Conservation (phyloP, 1,140 invertebrate genomes). For the Subanguina moxae region DNA sequence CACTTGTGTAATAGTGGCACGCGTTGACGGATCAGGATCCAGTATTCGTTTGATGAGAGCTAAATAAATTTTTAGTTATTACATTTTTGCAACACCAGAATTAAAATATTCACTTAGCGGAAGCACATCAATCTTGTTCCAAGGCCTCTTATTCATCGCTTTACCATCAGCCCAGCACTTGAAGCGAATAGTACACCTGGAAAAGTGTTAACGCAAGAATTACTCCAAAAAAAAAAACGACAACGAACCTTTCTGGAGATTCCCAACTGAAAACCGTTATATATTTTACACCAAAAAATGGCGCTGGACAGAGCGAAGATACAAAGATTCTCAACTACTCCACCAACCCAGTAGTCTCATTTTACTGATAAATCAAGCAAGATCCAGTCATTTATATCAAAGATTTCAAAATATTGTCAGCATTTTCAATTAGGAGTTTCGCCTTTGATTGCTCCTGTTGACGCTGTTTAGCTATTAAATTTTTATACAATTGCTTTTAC, state of each 20-base stretch:
- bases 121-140: slow-evolving; percentile 24
- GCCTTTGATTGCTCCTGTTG: no score
- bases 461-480: no score
- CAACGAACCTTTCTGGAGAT: slow-evolving; percentile 13
- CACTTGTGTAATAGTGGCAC: slow-evolving; percentile 15
- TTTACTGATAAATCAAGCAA: no score
- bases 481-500: no score
- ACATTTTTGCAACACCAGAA: neutral
- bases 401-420: no score
- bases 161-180: slow-evolving; percentile 8
- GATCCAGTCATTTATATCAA: no score
- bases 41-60: slow-evolving; percentile 29
- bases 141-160: slow-evolving; percentile 12
- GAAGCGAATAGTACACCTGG: neutral
- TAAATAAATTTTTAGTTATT: slow-evolving; percentile 14
- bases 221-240: neutral
- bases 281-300: no score
- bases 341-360: no score
- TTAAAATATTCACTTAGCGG: slow-evolving; percentile 18
- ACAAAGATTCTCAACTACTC: no score
- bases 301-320: no score
- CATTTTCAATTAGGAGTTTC: no score
- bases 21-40: slow-evolving; percentile 4
- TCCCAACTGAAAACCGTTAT: slow-evolving; percentile 19
- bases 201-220: neutral